These are phyloP conservation scores for Neuroterus valhalla DNA, from an alignment of 1,140 invertebrate species.

Conservation along the genomic window DNA sequence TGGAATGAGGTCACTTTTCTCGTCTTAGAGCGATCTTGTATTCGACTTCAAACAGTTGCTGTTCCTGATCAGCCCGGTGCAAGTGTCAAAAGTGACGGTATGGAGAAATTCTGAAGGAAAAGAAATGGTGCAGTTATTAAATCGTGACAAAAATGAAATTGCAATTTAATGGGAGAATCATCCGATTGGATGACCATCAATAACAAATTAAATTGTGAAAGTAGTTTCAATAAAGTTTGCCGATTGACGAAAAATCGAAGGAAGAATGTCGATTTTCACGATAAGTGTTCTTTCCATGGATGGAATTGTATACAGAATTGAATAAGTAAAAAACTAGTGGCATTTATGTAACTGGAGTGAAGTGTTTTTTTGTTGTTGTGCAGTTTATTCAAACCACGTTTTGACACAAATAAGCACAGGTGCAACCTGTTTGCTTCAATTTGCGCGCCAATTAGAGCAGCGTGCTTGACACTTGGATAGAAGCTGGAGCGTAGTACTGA, in stretches of 20 bases:
- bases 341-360: slow-evolving; percentile 13
- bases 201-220: no score
- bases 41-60: slow-evolving; percentile 66
- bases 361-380: slow-evolving; percentile 24
- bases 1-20: slow-evolving; percentile 67
- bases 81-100: slow-evolving; percentile 27
- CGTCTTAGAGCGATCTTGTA: slow-evolving; percentile 64
- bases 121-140: not conserved
- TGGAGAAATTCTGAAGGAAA: not conserved
- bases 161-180: no score
- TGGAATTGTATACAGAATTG: not conserved
- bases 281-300: no score
- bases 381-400: slow-evolving; percentile 25
- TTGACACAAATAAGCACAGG: slow-evolving; percentile 25
- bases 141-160: not conserved
- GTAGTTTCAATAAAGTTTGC: no score
- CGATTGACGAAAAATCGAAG: no score
- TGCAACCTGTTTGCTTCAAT: slow-evolving; percentile 27
- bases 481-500: not conserved
- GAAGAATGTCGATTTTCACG: no score
- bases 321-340: not conserved
- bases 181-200: no score
- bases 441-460: slow-evolving; percentile 28
- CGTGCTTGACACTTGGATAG: not conserved
- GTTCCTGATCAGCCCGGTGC: slow-evolving; percentile 61